Evolutionary conservation across 2,113 vertebrate genomes (phyloP).

Genomic region (Pelobates fuscus): DNA sequence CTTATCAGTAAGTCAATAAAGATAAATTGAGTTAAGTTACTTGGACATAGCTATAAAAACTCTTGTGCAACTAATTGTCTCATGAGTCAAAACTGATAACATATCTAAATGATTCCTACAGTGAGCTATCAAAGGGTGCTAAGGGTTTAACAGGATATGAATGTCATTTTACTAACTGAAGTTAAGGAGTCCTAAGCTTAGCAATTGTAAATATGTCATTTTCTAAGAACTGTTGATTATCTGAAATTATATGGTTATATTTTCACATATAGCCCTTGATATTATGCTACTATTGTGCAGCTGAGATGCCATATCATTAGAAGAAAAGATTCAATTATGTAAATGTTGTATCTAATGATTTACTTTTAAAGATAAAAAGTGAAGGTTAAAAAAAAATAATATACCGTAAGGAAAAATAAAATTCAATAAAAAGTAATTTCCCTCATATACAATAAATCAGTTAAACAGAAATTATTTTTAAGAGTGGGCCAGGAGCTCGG

Average conservation of each 20-base stretch:
- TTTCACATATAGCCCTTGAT: neutral
- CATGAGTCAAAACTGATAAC: neutral
- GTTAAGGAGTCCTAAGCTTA: neutral
- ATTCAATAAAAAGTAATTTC: too few species aligned
- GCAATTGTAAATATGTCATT: neutral
- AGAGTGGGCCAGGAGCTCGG: too few species aligned
- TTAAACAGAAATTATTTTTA: too few species aligned
- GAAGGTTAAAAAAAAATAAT: too few species aligned
- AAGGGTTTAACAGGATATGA: neutral
- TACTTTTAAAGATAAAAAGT: too few species aligned
- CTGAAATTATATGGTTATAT: neutral
- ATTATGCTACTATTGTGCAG: neutral
- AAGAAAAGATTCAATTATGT: too few species aligned
- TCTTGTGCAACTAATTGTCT: neutral
- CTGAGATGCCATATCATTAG: too few species aligned
- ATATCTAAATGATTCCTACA: neutral
- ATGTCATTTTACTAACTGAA: neutral
- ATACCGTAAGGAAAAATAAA: too few species aligned
- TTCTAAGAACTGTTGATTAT: neutral
- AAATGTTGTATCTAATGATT: too few species aligned
- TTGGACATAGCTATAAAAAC: neutral
- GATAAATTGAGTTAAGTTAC: neutral
- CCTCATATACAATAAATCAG: too few species aligned
- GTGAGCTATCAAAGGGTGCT: neutral
- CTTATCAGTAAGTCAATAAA: constrained; percentile 1